Evolutionary conservation across 2,113 vertebrate genomes (phyloP).

Genomic region (Brienomyrus brachyistius): DNA sequence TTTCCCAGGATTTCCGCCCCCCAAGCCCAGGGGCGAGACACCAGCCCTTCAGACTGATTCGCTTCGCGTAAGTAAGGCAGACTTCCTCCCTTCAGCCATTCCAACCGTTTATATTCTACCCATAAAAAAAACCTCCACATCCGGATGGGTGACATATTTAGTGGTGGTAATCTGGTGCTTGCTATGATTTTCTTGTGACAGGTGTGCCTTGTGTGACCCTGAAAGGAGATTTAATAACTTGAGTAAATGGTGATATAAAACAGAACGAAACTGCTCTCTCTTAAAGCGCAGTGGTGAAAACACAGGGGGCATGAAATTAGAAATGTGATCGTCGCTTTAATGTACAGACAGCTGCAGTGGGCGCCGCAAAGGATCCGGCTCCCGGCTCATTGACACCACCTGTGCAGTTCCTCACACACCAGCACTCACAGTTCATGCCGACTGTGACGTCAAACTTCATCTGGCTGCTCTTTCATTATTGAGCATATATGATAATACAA

Average conservation of each 20-base stretch:
- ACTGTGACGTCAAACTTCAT: background rate
- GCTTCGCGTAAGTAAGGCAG: background rate
- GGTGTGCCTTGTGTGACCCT: conserved; percentile 16
- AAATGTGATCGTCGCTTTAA: background rate
- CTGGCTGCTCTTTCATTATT: conserved; percentile 18
- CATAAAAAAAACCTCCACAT: conserved; percentile 10
- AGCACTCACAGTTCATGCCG: background rate
- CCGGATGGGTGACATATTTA: background rate
- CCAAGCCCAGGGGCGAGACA: background rate
- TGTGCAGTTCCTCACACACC: background rate
- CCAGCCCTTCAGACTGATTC: conserved; percentile 3
- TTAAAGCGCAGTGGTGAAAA: background rate
- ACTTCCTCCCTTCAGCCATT: background rate
- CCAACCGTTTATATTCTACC: background rate
- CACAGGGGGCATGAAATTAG: conserved; percentile 1
- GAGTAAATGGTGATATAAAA: background rate
- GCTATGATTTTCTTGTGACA: background rate
- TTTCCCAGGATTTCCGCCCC: conserved; percentile 6
- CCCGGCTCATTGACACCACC: background rate
- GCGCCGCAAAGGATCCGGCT: background rate
- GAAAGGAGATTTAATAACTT: conserved; percentile 4
- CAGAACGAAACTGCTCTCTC: background rate
- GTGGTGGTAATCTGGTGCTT: conserved; percentile 5
- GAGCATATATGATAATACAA: background rate
- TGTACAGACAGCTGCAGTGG: background rate